Evolutionary conservation across 2,113 vertebrate species (phyloP), one percentile per base, ranked within the genome.

Genomic region (Psettodes erumei): DNA sequence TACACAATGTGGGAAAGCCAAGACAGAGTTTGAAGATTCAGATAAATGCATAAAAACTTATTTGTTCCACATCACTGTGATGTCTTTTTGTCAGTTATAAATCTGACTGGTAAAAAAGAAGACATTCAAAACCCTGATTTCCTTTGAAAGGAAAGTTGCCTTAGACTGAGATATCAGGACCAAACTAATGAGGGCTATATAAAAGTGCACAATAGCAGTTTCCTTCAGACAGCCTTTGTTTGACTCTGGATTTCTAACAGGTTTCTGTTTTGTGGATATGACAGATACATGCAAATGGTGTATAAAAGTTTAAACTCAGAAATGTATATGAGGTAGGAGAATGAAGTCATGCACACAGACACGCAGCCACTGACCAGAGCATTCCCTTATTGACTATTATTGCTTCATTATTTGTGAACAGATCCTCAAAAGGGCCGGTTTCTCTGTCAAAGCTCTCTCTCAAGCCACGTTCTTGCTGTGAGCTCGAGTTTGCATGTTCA

Each of bases 121-220:
- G 51, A 85, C 66, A 75, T 76, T 83, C 45, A 67, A 80, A n/a
- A 61, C 55, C 61, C 68, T 62, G 68, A 80, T 79, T 86, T 90
- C 77, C 83, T 83, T 73, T 71, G 73, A 88, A 82, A 84, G 84
- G 83, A 90, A 86, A 54, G 75, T 84, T 91, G 92, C 92, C 91
- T 93, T 94, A 91, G 89, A 92, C 86, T 87, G 83, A 89, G 72
- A 86, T 78, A 86, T 92, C 90, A 93, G 91, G 92, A 93, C 91
- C 54, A 86, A 90, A 87, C 74, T 77, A 73, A 84, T 64, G 90
- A 93, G 92, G 92, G 92, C 92, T 93, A 89, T 77, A 77, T 55
- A 70, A 75, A 88, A 82, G 63, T 68, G 80, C 75, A 87, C 80
- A 83, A 81, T 38, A 59, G 80, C 74, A 66, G 82, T 85, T 90